Conservation (phyloP, 2,113 vertebrate species). For the Bos taurus region ARS-UCD2.0 NC_037330.1:75295001-75295500, state of each 20-base stretch:
- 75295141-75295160: not conserved
- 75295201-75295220: not conserved
- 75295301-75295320: not conserved
- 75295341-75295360: too few relatives aligned
- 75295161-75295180: not conserved
- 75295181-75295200: not conserved
- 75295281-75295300: not conserved
- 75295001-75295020: not conserved
- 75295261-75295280: not conserved
- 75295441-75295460: too few relatives aligned
- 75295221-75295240: not conserved
- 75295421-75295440: too few relatives aligned
- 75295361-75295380: too few relatives aligned
- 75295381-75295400: too few relatives aligned
- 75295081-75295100: not conserved
- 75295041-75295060: not conserved
- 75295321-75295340: too few relatives aligned
- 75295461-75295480: too few relatives aligned
- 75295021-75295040: not conserved
- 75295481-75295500: too few relatives aligned
- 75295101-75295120: not conserved
- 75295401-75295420: too few relatives aligned
- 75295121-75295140: not conserved
- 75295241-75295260: not conserved
- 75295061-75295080: not conserved